phyloP scores from a whole-genome alignment of 2,888 invertebrate species.

The Cosmorhoe ocellata region DNA sequence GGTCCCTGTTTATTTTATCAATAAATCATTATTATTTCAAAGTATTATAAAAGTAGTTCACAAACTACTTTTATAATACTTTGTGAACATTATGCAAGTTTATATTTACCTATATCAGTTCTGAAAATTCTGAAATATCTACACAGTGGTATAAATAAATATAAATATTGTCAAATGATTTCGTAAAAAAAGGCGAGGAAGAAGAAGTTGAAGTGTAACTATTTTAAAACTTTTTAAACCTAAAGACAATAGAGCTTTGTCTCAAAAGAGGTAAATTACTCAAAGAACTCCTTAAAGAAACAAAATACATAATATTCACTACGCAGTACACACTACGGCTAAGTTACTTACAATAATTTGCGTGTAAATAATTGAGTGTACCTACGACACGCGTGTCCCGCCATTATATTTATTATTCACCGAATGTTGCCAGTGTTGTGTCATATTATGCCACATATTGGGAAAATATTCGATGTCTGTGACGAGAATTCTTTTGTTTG shows the following conservation, averaged over 20 bases:
- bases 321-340: constrained; percentile 44
- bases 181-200: too few relatives aligned
- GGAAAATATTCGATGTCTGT: constrained; percentile 72
- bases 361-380: constrained; percentile 76
- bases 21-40: not conserved
- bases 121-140: too few relatives aligned
- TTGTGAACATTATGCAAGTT: too few relatives aligned
- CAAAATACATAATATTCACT: constrained; percentile 16
- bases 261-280: too few relatives aligned
- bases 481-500: constrained; percentile 61
- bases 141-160: too few relatives aligned
- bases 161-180: too few relatives aligned
- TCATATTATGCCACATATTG: constrained; percentile 77
- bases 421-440: constrained; percentile 73
- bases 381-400: constrained; percentile 56
- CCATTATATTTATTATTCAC: constrained; percentile 77
- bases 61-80: too few relatives aligned
- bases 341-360: constrained; percentile 72
- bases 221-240: too few relatives aligned
- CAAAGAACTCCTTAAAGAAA: constrained; percentile 8
- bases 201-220: too few relatives aligned
- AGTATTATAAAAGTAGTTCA: too few relatives aligned
- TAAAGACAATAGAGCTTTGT: too few relatives aligned
- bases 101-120: too few relatives aligned
- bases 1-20: constrained; percentile 4